Evolutionary conservation across 1,140 invertebrate species (phyloP).

Genomic region (Pachypsylla venusta): DNA sequence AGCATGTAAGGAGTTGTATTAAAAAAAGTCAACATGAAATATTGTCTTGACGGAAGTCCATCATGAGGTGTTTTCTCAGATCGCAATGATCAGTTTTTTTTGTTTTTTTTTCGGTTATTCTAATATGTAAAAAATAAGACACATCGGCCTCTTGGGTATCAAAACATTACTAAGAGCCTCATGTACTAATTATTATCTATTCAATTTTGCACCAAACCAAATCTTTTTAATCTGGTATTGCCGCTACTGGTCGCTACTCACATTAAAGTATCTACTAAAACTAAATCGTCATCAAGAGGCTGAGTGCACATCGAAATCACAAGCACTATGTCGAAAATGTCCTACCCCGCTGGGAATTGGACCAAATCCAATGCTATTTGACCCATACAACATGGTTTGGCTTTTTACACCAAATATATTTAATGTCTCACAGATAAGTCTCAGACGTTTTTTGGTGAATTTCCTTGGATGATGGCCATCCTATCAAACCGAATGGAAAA

Average conservation of each 20-base stretch:
- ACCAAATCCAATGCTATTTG: not conserved
- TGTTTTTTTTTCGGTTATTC: too few species aligned
- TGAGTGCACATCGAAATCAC: not conserved
- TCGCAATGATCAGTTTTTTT: too few species aligned
- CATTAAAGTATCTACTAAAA: too few species aligned
- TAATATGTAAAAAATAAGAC: too few species aligned
- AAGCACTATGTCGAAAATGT: not conserved
- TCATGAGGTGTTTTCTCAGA: too few species aligned
- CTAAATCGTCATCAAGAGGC: not conserved
- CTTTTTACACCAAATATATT: not conserved
- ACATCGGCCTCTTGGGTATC: too few species aligned
- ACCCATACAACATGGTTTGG: not conserved
- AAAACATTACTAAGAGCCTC: too few species aligned
- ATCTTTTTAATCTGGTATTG: not conserved
- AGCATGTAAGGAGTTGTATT: too few species aligned
- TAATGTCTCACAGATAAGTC: not conserved
- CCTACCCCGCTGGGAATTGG: not conserved
- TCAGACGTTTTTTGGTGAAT: constrained; percentile 27
- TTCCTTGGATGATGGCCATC: constrained; percentile 50
- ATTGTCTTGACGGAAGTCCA: too few species aligned
- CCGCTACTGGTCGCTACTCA: not conserved
- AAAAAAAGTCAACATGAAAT: too few species aligned
- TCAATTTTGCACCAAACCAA: too few species aligned
- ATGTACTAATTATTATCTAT: too few species aligned
- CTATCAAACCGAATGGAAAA: constrained; percentile 29